A percentile compares a stretch with the other conserved stretches of the same genome.
phyloP scores from a whole-genome alignment of 2,113 vertebrate genomes.

The Fregetta grallaria region DNA sequence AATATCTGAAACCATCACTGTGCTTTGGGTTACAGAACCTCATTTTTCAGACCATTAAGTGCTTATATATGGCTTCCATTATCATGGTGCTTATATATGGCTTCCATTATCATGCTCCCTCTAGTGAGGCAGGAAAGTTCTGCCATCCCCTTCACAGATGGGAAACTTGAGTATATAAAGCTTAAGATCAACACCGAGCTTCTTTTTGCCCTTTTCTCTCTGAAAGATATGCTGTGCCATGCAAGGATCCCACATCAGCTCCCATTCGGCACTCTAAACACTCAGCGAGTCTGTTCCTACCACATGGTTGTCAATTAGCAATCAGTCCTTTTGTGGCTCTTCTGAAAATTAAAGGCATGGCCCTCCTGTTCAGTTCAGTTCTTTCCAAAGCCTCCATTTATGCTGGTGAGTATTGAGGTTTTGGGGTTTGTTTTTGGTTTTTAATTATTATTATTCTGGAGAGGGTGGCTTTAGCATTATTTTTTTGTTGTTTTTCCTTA shows the following conservation, averaged over 20 bases:
- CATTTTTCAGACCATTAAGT: not conserved
- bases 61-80: not conserved
- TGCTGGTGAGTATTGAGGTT: fast-evolving
- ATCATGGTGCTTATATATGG: not conserved
- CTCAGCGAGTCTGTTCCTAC: not conserved
- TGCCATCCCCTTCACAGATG: not conserved
- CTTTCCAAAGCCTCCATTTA: not conserved
- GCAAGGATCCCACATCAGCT: not conserved
- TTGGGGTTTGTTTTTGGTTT: not conserved
- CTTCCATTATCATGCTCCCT: not conserved
- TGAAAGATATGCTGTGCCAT: not conserved
- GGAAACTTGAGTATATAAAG: not conserved
- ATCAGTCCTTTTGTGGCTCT: not conserved
- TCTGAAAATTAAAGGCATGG: not conserved
- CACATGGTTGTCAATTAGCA: not conserved
- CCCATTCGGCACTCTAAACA: not conserved
- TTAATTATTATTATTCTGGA: not conserved
- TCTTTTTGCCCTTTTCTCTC: not conserved
- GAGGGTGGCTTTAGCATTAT: fast-evolving
- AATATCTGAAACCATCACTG: not conserved
- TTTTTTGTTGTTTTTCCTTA: not conserved
- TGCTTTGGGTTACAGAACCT: not conserved
- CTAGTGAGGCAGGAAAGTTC: not conserved
- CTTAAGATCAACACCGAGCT: not conserved
- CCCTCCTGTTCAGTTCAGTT: not conserved